A percentile compares a stretch with the other conserved stretches of the same genome.
These are phyloP conservation scores for Phymorhynchus buccinoides DNA, from an alignment of 1,140 invertebrate genomes.

Conservation along the genomic window DNA sequence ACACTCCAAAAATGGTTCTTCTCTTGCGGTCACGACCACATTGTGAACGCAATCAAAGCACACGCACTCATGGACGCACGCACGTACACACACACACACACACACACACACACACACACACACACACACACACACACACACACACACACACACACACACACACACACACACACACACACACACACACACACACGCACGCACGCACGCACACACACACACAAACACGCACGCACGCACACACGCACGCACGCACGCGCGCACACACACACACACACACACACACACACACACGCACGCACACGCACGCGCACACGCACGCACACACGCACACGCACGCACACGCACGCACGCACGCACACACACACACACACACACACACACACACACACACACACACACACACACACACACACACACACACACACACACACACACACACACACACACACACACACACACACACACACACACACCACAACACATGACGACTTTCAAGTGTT, in stretches of 20 bases:
- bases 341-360: constrained; percentile 11
- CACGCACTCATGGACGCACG: no score
- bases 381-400: not conserved
- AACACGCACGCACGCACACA: not conserved
- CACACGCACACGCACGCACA: constrained; percentile 21
- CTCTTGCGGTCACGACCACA: no score
- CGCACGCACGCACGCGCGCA: not conserved
- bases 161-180: not conserved
- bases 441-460: constrained; percentile 22
- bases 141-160: no score
- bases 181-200: not conserved
- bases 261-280: not conserved
- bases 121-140: no score
- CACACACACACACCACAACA: not conserved
- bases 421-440: constrained; percentile 24
- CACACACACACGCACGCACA: not conserved
- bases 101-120: no score
- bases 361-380: not conserved
- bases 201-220: not conserved
- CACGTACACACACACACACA: no score
- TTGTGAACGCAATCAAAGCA: no score
- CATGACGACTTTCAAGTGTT: not conserved
- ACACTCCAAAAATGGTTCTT: no score
- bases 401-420: not conserved
- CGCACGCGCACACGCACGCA: not conserved